These are phyloP conservation scores for Pollenia labialis DNA, from an alignment of 2,888 invertebrate species.

Conservation along the genomic window DNA sequence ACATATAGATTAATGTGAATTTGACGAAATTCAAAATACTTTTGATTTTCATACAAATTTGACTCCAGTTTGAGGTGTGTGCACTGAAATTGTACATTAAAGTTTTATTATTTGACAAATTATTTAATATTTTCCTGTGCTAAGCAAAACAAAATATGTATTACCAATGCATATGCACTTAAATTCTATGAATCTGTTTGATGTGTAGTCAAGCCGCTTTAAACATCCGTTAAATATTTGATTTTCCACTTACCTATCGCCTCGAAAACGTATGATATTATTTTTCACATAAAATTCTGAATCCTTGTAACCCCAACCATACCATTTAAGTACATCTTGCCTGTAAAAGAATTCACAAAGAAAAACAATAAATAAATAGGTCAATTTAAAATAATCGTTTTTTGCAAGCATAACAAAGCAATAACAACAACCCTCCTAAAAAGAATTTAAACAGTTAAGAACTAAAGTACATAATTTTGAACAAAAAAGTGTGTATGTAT, in stretches of 20 bases:
- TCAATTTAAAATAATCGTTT: constrained; percentile 13
- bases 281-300: constrained; percentile 91
- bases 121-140: no score
- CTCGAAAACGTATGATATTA: constrained; percentile 90
- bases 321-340: constrained; percentile 97
- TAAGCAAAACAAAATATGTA: no score
- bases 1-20: no score
- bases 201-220: no score
- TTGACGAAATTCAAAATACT: no score
- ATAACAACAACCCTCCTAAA: constrained; percentile 45
- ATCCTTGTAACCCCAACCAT: constrained; percentile 99
- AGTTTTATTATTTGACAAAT: no score
- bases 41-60: no score
- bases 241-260: constrained; percentile 88
- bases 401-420: constrained; percentile 18
- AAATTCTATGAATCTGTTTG: no score
- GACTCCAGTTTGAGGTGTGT: no score
- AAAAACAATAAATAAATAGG: constrained; percentile 27
- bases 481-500: neutral
- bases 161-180: no score
- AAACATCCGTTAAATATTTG: no score
- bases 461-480: neutral
- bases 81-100: no score
- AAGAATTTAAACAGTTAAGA: constrained; percentile 23
- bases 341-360: constrained; percentile 85